Conservation (phyloP, 1,140 invertebrate species). For the Drosophila kepulauana region DNA sequence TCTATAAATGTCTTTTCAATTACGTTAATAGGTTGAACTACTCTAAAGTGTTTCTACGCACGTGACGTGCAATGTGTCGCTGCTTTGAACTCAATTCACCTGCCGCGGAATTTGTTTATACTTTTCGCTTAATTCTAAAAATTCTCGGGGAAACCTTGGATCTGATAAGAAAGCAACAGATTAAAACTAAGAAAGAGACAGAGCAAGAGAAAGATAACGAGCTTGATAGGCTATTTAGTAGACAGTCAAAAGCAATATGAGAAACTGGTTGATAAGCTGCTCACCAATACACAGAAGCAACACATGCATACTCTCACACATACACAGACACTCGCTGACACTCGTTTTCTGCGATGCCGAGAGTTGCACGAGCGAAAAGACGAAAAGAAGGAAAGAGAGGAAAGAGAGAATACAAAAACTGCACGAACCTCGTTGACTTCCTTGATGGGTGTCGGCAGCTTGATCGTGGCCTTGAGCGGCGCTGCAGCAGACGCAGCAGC, state of each 20-base stretch:
- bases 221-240: background rate
- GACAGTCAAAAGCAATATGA: background rate
- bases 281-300: background rate
- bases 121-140: background rate
- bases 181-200: background rate
- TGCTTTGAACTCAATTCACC: slow-evolving; percentile 24
- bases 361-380: background rate
- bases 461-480: slow-evolving; percentile 43
- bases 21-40: background rate
- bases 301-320: background rate
- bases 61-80: background rate
- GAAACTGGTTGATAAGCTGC: slow-evolving; percentile 14
- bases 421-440: slow-evolving; percentile 66
- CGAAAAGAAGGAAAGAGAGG: background rate
- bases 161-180: slow-evolving; percentile 12
- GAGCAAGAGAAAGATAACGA: slow-evolving; percentile 29
- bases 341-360: background rate
- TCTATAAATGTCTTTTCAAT: no score
- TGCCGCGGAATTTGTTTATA: slow-evolving; percentile 12
- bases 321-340: background rate
- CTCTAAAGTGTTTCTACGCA: slow-evolving; percentile 13
- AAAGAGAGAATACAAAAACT: background rate
- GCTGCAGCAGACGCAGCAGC: background rate
- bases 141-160: background rate
- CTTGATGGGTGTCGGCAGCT: slow-evolving; percentile 65